A percentile compares a stretch with the other conserved stretches of the same genome.
Conservation (phyloP, 2,888 invertebrate species). For the Cheilosia urbana region DNA sequence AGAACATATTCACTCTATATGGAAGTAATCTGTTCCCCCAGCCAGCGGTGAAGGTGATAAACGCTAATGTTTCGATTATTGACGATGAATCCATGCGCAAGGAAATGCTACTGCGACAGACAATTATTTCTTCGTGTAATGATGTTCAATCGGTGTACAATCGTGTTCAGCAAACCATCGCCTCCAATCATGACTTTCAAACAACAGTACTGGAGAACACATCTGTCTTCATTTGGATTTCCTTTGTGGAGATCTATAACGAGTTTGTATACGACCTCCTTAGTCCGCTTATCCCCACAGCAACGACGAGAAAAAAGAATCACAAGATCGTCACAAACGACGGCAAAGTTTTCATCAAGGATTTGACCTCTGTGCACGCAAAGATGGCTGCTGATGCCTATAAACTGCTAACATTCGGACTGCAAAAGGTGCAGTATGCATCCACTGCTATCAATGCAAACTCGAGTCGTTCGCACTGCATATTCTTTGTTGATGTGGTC, state of each 20-base stretch:
- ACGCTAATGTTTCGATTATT: constrained; percentile 81
- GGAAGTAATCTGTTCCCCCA: constrained; percentile 78
- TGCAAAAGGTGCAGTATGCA: constrained; percentile 89
- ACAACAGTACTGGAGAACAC: constrained; percentile 77
- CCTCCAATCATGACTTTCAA: constrained; percentile 79
- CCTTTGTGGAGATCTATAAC: constrained; percentile 96
- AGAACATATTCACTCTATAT: constrained; percentile 83
- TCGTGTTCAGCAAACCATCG: constrained; percentile 77
- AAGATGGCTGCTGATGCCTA: constrained; percentile 91
- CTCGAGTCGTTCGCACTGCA: constrained; percentile 95
- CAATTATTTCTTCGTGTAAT: constrained; percentile 79
- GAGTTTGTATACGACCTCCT: constrained; percentile 93
- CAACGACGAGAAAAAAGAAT: constrained; percentile 77
- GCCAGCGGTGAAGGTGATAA: constrained; percentile 83
- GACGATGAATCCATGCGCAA: constrained; percentile 80
- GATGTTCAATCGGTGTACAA: constrained; percentile 78
- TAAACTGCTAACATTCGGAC: constrained; percentile 90
- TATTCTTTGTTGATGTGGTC: constrained; percentile 92
- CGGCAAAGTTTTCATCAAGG: constrained; percentile 84
- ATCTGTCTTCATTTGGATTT: constrained; percentile 89
- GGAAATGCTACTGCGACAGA: constrained; percentile 80
- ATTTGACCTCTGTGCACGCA: constrained; percentile 83
- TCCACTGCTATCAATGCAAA: constrained; percentile 91
- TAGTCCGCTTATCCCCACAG: constrained; percentile 83
- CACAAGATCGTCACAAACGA: constrained; percentile 82